Conservation (phyloP, 2,113 vertebrate genomes). For the Phrynocephalus versicolor region DNA sequence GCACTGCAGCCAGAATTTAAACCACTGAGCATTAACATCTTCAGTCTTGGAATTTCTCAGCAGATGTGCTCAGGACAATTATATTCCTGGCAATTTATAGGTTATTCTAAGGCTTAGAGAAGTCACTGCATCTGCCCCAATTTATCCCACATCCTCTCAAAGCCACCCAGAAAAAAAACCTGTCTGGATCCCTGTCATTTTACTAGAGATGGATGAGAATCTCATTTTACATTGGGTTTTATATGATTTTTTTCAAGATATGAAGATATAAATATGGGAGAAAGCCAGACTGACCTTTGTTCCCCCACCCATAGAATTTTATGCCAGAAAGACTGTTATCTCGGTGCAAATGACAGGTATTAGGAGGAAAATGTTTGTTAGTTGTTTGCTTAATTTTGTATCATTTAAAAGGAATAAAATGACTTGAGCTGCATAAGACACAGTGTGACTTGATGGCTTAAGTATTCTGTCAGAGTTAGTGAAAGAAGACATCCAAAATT, state of each 20-base stretch:
- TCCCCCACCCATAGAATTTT: not conserved
- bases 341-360: not conserved
- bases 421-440: conserved; percentile 33
- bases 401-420: conserved; percentile 9
- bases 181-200: not conserved
- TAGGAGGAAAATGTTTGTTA: not conserved
- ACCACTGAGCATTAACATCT: not conserved
- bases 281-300: not conserved
- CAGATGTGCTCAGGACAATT: not conserved
- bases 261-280: not conserved
- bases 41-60: not conserved
- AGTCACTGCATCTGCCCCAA: not conserved
- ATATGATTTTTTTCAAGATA: not conserved
- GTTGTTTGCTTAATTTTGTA: not conserved
- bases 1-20: too few relatives aligned
- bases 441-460: conserved; percentile 41
- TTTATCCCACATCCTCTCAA: not conserved
- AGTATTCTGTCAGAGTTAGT: conserved; percentile 61
- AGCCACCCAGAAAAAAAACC: not conserved
- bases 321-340: not conserved
- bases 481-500: conserved; percentile 57
- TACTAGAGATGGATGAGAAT: not conserved
- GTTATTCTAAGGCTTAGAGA: not conserved
- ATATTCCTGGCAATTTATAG: not conserved
- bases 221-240: not conserved